These are phyloP conservation scores for Opisthograptis luteolata DNA, from an alignment of 2,888 invertebrate genomes.

Conservation along the genomic window DNA sequence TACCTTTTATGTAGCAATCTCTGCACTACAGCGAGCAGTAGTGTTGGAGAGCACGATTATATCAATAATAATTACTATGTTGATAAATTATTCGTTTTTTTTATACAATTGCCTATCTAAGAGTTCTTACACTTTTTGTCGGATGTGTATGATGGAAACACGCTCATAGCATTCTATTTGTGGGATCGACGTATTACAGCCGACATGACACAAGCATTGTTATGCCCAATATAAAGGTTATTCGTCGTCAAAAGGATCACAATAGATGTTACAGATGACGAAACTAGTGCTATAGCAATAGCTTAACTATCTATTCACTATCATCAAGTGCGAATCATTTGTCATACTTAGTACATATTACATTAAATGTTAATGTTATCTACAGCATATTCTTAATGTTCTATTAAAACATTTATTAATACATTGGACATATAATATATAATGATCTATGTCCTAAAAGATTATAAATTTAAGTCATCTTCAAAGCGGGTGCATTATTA, in stretches of 20 bases:
- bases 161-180: neutral
- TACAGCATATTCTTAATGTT: neutral
- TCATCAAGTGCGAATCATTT: neutral
- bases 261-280: neutral
- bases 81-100: too few relatives aligned
- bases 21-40: too few relatives aligned
- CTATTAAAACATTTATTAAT: neutral
- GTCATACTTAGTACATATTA: neutral
- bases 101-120: too few relatives aligned
- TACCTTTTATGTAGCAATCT: too few relatives aligned
- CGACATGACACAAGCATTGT: neutral
- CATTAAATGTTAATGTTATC: neutral
- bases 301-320: neutral
- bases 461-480: slow-evolving; percentile 18
- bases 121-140: too few relatives aligned
- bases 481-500: slow-evolving; percentile 17
- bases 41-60: too few relatives aligned
- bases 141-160: neutral
- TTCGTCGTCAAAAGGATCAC: slow-evolving; percentile 4
- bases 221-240: neutral
- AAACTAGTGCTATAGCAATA: neutral
- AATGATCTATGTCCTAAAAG: neutral
- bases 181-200: neutral
- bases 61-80: too few relatives aligned
- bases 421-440: neutral